phyloP scores from a whole-genome alignment of 2,113 vertebrate genomes.

The Pardalotus punctatus region DNA sequence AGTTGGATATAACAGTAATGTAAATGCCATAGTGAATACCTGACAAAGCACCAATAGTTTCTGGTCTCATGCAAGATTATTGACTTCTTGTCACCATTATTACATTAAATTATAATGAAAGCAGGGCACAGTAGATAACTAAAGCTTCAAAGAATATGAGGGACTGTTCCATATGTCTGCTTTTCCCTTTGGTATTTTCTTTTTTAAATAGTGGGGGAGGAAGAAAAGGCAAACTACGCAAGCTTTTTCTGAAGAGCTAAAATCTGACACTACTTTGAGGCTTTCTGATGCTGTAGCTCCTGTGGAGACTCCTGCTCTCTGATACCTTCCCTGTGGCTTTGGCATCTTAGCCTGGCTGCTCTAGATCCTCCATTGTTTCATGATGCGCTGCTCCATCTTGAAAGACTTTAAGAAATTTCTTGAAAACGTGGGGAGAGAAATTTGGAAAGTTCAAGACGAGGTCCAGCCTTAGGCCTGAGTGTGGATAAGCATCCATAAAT shows the following conservation, averaged over 20 bases:
- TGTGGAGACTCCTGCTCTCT: background rate
- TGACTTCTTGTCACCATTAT: background rate
- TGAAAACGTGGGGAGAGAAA: accelerated
- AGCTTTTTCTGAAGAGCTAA: background rate
- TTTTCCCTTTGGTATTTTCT: background rate
- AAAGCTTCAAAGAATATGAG: background rate
- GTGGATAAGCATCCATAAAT: background rate
- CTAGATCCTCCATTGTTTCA: background rate
- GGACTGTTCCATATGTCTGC: background rate
- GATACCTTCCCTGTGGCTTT: background rate
- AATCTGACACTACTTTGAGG: background rate
- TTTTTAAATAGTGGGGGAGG: background rate
- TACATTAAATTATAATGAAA: background rate
- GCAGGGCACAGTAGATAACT: background rate
- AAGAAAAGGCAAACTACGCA: background rate
- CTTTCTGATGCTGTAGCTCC: background rate
- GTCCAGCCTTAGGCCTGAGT: background rate
- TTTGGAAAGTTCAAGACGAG: background rate
- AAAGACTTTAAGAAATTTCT: background rate
- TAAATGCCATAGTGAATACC: background rate
- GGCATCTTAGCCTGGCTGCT: background rate
- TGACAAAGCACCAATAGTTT: background rate
- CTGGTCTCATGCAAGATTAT: background rate
- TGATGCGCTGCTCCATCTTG: accelerated
- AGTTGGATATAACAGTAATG: background rate